phyloP scores from a whole-genome alignment of 2,797 vertebrate species.

The Scolopax bukidnonensis region DNA sequence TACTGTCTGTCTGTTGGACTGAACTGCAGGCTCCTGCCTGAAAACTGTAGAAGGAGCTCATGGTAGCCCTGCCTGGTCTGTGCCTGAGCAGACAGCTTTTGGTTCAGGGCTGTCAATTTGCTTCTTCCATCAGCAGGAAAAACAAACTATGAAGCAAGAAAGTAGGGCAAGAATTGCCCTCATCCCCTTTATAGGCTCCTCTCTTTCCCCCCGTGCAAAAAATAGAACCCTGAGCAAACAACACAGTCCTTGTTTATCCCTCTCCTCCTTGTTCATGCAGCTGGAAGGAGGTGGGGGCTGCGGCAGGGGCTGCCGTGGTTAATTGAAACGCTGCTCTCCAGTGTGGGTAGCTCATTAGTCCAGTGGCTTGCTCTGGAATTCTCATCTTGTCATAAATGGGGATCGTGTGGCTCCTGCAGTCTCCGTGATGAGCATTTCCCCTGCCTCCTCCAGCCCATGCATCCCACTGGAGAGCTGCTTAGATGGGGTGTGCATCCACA shows the following conservation, averaged over 20 bases:
- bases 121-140: not conserved
- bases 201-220: not conserved
- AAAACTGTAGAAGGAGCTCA: not conserved
- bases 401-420: slow-evolving; percentile 49
- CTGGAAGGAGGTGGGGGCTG: not conserved
- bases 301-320: not conserved
- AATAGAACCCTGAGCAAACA: not conserved
- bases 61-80: not conserved
- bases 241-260: not conserved
- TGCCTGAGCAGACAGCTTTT: not conserved
- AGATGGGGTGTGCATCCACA: not conserved
- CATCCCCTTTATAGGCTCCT: not conserved
- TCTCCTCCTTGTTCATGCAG: not conserved
- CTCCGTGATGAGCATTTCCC: not conserved
- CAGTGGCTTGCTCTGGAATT: slow-evolving; percentile 39
- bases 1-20: not conserved
- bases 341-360: slow-evolving; percentile 59
- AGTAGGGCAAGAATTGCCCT: not conserved
- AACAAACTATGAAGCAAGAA: not conserved
- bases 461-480: not conserved
- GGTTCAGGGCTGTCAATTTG: not conserved
- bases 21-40: not conserved
- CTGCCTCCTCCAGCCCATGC: not conserved
- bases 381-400: slow-evolving; percentile 39
- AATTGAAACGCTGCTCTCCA: slow-evolving; percentile 40